Conservation (phyloP, 2,888 invertebrate genomes). For the Liodrosophila aerea region DNA sequence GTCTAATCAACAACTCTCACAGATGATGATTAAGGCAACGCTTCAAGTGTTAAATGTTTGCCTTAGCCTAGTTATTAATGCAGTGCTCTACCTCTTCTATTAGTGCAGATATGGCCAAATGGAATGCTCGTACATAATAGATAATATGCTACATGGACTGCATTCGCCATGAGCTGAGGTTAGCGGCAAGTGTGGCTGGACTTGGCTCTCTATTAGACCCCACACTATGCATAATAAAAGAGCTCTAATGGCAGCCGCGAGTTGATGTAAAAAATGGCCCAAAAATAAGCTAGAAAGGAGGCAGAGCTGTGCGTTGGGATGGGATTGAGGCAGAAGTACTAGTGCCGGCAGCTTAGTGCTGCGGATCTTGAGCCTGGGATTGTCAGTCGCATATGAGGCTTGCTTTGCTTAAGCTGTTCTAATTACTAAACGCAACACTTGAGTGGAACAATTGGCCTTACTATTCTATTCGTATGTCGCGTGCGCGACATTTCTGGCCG, state of each 20-base stretch:
- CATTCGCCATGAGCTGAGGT: too few species aligned
- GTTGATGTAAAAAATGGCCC: conserved; percentile 6
- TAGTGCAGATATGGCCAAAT: neutral
- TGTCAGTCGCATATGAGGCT: neutral
- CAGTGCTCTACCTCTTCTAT: neutral
- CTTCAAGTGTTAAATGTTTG: too few species aligned
- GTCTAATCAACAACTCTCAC: too few species aligned
- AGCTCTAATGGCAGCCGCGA: conserved; percentile 39
- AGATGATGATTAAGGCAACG: too few species aligned
- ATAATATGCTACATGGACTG: conserved; percentile 18
- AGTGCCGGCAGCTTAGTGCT: neutral
- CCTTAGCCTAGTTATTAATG: too few species aligned
- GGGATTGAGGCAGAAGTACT: conserved; percentile 27
- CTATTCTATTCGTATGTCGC: conserved; percentile 61
- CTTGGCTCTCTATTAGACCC: conserved; percentile 42
- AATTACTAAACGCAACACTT: conserved; percentile 58
- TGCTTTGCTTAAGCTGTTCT: conserved; percentile 43
- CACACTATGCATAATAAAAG: conserved; percentile 43
- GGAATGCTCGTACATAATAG: conserved; percentile 15
- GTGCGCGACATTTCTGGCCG: conserved; percentile 60
- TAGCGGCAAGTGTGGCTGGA: conserved; percentile 1
- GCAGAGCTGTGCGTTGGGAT: too few species aligned
- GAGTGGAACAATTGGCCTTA: conserved; percentile 21
- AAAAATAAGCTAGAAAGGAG: conserved; percentile 9
- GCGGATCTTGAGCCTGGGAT: neutral